phyloP scores from a whole-genome alignment of 1,140 invertebrate genomes.

The Telenomus remus region DNA sequence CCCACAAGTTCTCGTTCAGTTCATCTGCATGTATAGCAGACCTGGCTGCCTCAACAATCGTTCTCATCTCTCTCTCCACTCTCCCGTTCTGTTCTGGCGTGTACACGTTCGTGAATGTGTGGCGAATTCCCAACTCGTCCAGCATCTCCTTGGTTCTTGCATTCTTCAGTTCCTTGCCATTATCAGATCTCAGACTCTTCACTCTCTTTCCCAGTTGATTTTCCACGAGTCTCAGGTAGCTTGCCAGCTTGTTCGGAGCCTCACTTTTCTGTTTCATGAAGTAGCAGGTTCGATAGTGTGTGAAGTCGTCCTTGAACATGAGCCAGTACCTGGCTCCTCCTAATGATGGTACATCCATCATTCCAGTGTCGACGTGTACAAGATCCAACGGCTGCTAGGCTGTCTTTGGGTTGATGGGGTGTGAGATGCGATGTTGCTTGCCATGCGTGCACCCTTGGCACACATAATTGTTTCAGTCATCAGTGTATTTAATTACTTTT shows the following conservation, averaged over 20 bases:
- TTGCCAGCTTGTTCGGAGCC: conserved; percentile 51
- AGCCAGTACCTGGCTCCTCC: conserved; percentile 40
- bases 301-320: conserved; percentile 30
- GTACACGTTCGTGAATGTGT: conserved; percentile 58
- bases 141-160: conserved; percentile 29
- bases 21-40: conserved; percentile 38
- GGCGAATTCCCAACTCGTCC: conserved; percentile 44
- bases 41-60: conserved; percentile 63
- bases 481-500: conserved; percentile 30
- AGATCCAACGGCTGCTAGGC: conserved; percentile 35
- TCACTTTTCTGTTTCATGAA: conserved; percentile 33
- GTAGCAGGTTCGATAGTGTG: conserved; percentile 28
- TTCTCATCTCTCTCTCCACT: conserved; percentile 67
- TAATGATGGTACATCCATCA: conserved; percentile 58
- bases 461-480: conserved; percentile 47
- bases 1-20: conserved; percentile 7
- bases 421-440: conserved; percentile 47
- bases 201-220: conserved; percentile 33
- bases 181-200: conserved; percentile 59
- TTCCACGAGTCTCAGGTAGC: conserved; percentile 10
- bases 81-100: conserved; percentile 68
- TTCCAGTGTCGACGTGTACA: conserved; percentile 61
- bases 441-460: conserved; percentile 40
- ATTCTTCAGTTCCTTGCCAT: conserved; percentile 62
- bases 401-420: conserved; percentile 23